phyloP scores from a whole-genome alignment of 2,113 vertebrate genomes.

The Albula goreensis region DNA sequence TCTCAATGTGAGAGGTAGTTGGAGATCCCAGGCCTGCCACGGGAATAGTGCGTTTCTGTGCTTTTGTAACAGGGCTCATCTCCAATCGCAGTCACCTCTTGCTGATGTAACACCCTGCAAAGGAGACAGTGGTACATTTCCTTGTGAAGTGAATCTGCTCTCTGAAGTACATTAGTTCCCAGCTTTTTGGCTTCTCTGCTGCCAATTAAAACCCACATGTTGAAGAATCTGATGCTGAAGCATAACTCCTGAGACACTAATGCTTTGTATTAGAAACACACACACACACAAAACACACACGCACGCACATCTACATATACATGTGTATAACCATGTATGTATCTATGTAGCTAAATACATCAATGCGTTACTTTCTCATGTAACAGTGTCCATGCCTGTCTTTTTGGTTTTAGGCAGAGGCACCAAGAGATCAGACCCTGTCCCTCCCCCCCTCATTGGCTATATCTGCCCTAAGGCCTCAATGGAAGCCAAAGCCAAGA shows the following conservation, averaged over 20 bases:
- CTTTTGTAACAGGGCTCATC: not conserved
- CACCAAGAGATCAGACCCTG: not conserved
- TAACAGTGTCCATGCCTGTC: not conserved
- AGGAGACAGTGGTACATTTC: not conserved
- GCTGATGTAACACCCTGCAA: slow-evolving; percentile 13
- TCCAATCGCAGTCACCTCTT: not conserved
- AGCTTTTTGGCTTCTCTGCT: not conserved
- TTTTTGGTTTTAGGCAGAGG: not conserved
- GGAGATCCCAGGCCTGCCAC: not conserved
- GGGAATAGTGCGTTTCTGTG: not conserved
- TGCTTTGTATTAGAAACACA: not conserved
- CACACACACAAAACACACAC: not conserved
- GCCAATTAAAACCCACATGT: not conserved
- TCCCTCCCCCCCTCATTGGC: slow-evolving; percentile 48
- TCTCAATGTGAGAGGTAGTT: not conserved
- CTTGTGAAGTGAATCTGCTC: no score
- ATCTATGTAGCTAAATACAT: not conserved
- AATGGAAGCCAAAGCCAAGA: slow-evolving; percentile 72
- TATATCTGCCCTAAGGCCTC: slow-evolving; percentile 19
- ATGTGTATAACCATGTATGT: not conserved
- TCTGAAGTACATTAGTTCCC: not conserved
- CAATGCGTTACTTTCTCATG: not conserved
- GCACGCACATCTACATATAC: not conserved
- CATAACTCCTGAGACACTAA: not conserved
- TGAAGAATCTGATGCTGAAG: not conserved